A percentile compares a stretch with the other conserved stretches of the same genome.
phyloP scores from a whole-genome alignment of 2,113 vertebrate genomes.

The Tor tambroides region DNA sequence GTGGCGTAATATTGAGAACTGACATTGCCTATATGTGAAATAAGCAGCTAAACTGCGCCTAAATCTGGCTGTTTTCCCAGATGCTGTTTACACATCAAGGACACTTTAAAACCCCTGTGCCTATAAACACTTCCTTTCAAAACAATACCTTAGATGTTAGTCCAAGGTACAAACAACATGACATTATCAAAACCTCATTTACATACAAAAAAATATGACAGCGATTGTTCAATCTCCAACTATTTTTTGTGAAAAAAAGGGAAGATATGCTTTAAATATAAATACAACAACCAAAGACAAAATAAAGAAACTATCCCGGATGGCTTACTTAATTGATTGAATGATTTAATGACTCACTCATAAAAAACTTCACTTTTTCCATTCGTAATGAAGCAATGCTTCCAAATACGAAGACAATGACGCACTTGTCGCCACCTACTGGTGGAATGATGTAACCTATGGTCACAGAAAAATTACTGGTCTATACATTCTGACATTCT shows the following conservation, averaged over 20 bases:
- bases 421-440: background rate
- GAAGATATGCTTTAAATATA: no score
- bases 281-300: background rate
- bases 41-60: background rate
- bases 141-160: background rate
- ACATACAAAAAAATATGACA: no score
- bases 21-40: background rate
- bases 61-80: constrained; percentile 7
- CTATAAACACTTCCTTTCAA: background rate
- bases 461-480: background rate
- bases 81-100: background rate
- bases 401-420: background rate
- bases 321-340: no score
- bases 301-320: background rate
- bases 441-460: background rate
- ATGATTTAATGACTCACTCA: background rate
- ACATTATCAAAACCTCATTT: background rate
- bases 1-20: background rate
- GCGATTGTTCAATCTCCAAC: no score
- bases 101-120: background rate
- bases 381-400: background rate
- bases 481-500: background rate
- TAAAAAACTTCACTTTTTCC: background rate
- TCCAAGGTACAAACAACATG: background rate
- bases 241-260: no score